phyloP scores from a whole-genome alignment of 2,888 invertebrate genomes.

The Lypha dubia region DNA sequence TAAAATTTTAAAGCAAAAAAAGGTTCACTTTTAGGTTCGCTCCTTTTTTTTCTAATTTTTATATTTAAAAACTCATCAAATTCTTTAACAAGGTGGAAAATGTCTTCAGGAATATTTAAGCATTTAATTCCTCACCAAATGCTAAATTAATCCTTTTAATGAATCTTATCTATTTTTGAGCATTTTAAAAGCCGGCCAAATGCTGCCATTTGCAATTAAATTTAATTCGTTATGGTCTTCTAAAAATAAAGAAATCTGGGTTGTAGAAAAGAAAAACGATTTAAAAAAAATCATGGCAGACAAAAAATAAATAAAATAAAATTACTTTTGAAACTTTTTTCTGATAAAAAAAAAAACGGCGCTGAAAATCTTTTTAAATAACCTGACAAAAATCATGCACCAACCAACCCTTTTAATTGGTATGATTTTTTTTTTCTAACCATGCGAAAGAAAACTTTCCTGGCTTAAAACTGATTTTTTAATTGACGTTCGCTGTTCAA shows the following conservation, averaged over 20 bases:
- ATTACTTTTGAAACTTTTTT: conserved; percentile 57
- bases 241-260: conserved; percentile 56
- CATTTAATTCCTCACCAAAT: conserved; percentile 37
- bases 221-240: conserved; percentile 74
- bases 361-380: conserved; percentile 61
- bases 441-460: conserved; percentile 26
- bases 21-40: not conserved
- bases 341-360: conserved; percentile 46
- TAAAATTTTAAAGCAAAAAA: not conserved
- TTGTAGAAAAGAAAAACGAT: conserved; percentile 7
- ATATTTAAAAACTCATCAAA: conserved; percentile 46
- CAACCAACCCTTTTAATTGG: conserved; percentile 71
- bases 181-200: conserved; percentile 65
- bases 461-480: conserved; percentile 73
- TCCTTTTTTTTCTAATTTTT: not conserved
- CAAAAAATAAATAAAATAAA: conserved; percentile 42
- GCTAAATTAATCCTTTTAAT: conserved; percentile 69
- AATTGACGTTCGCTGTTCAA: conserved; percentile 73
- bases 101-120: conserved; percentile 42
- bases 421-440: not conserved
- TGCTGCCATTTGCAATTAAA: conserved; percentile 75
- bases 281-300: conserved; percentile 64
- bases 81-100: conserved; percentile 62
- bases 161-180: conserved; percentile 57
- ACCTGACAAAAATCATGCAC: conserved; percentile 68